phyloP scores from a whole-genome alignment of 1,140 invertebrate species.

The Papilio helenus region DNA sequence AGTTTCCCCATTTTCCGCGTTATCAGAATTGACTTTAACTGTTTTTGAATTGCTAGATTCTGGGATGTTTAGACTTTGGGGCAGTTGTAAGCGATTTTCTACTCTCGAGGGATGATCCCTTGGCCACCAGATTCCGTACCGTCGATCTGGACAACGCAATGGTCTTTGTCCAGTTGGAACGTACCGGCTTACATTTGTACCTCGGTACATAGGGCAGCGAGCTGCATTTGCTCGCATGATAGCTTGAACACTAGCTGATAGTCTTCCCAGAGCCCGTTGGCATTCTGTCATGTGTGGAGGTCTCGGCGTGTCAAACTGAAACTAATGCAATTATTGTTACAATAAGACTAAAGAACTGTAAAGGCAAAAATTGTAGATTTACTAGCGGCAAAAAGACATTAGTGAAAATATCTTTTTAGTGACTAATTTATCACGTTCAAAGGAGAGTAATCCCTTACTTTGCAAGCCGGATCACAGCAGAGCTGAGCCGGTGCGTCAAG shows the following conservation, averaged over 20 bases:
- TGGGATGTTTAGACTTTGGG: slow-evolving; percentile 41
- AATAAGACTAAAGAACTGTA: neutral
- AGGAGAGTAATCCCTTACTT: slow-evolving; percentile 51
- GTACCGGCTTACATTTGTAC: slow-evolving; percentile 70
- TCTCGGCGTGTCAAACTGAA: slow-evolving; percentile 71
- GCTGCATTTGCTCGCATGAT: slow-evolving; percentile 65
- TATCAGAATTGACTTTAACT: slow-evolving; percentile 27
- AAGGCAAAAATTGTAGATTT: neutral
- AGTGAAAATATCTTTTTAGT: too few relatives aligned
- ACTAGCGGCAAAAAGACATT: too few relatives aligned
- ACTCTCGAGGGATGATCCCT: slow-evolving; percentile 58
- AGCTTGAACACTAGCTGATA: slow-evolving; percentile 68
- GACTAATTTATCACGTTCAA: neutral
- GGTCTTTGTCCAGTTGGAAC: slow-evolving; percentile 70
- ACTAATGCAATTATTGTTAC: slow-evolving; percentile 52
- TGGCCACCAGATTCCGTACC: slow-evolving; percentile 70
- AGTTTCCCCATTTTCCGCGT: slow-evolving; percentile 37
- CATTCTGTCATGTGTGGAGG: slow-evolving; percentile 59
- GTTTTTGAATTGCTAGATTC: slow-evolving; percentile 37
- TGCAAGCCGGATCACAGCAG: slow-evolving; percentile 69
- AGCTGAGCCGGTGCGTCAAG: slow-evolving; percentile 69
- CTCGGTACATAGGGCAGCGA: slow-evolving; percentile 66
- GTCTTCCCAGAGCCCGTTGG: slow-evolving; percentile 65
- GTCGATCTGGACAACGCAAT: slow-evolving; percentile 57
- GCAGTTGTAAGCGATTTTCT: slow-evolving; percentile 53